A percentile compares a stretch with the other conserved stretches of the same genome.
phyloP scores from a whole-genome alignment of 1,140 invertebrate species.

The Drosophila busckii region DNA sequence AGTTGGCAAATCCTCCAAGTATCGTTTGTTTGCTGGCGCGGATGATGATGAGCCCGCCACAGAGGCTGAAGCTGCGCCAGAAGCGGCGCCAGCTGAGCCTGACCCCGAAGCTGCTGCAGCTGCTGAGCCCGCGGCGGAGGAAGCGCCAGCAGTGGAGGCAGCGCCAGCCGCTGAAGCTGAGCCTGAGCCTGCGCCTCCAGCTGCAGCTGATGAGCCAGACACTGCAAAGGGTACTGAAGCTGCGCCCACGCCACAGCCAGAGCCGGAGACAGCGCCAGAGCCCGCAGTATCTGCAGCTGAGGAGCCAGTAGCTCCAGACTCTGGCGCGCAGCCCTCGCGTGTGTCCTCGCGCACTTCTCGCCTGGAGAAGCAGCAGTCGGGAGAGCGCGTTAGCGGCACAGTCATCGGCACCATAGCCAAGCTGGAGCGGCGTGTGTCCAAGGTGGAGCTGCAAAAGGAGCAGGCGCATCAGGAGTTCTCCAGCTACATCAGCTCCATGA shows the following conservation, averaged over 20 bases:
- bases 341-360: slow-evolving; percentile 31
- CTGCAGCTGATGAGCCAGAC: not conserved
- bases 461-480: slow-evolving; percentile 31
- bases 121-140: slow-evolving; percentile 2
- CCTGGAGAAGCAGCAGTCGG: not conserved
- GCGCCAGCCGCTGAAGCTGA: slow-evolving; percentile 1
- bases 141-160: not conserved
- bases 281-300: not conserved
- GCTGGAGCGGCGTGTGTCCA: slow-evolving; percentile 46
- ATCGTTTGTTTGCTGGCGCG: slow-evolving; percentile 43
- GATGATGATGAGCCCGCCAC: slow-evolving; percentile 34
- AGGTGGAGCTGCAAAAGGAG: slow-evolving; percentile 50
- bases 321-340: not conserved
- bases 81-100: not conserved
- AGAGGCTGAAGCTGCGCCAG: slow-evolving; percentile 8
- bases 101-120: not conserved
- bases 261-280: not conserved
- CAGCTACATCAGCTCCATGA: slow-evolving; percentile 12
- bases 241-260: not conserved
- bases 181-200: not conserved
- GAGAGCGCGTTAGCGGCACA: slow-evolving; percentile 22
- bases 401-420: slow-evolving; percentile 20
- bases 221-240: not conserved
- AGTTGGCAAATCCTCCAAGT: slow-evolving; percentile 44
- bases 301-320: not conserved